Evolutionary conservation across 2,797 vertebrate species (phyloP).

Genomic region (Pelochelys cantorii): DNA sequence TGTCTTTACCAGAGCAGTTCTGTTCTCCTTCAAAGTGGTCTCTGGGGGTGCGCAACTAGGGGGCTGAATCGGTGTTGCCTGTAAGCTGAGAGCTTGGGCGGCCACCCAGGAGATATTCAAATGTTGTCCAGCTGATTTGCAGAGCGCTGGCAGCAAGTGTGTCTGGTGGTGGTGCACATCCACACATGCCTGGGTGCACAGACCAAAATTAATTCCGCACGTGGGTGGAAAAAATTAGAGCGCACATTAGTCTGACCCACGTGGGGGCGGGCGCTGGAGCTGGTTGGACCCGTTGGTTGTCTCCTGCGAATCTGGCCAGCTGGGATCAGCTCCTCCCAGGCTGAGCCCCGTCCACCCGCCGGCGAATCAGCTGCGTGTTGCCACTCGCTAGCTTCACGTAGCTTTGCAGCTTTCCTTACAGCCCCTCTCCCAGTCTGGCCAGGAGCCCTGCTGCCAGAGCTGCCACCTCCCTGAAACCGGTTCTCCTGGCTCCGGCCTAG

Average conservation of each 20-base stretch:
- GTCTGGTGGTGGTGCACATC: no score
- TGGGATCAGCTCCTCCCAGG: no score
- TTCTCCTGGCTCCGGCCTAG: not conserved
- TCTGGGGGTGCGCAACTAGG: not conserved
- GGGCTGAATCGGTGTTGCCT: no score
- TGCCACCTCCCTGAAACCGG: not conserved
- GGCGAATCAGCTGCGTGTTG: not conserved
- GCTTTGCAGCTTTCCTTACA: not conserved
- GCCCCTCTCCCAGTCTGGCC: not conserved
- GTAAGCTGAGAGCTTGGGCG: no score
- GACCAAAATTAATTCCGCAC: no score
- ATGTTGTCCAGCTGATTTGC: no score
- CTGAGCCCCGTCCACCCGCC: no score
- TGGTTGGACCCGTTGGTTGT: fast-evolving
- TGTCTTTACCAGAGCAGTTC: fast-evolving
- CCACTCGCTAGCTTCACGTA: not conserved
- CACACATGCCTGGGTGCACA: no score
- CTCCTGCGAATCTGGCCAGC: not conserved
- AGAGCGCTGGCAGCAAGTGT: no score
- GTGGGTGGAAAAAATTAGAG: no score
- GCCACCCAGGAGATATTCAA: no score
- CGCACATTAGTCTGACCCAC: no score
- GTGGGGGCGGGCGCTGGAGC: not conserved
- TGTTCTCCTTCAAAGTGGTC: not conserved
- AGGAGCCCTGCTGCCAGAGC: not conserved